Evolutionary conservation across 2,888 invertebrate genomes (phyloP), one percentile per base, ranked within the genome.

Genomic region (Orthosia cruda): DNA sequence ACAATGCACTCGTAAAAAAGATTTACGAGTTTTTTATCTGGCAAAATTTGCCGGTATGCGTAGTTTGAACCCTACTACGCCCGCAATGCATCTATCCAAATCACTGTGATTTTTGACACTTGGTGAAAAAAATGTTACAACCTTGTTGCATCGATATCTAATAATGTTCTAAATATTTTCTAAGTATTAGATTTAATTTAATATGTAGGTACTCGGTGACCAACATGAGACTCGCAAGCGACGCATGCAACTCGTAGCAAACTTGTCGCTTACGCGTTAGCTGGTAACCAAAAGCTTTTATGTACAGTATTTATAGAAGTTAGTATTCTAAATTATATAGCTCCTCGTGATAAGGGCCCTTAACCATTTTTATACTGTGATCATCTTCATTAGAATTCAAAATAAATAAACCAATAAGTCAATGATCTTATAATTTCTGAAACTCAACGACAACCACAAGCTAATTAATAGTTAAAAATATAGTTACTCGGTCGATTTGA

Each of bases 401-500:
- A 23, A n/a, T 55, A 49, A 57, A 52, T 63, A 59, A 64, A 61
- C n/a, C 3, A 69, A 59, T 62, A 65, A 23, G 54, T 61, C 3
- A 66, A 52, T 26, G 16, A 58, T 66, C 15, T 62, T 70, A 71
- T 64, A 49, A 71, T 74, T 77, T 74, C 40, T 74, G 65, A 70
- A 87, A 81, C 64, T 73, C 40, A 64, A 81, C 23, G 52, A 74
- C 68, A 80, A 76, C 72, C 78, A 79, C 81, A 76, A 78, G 62
- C 67, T 88, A 80, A 77, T 86, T 83, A 86, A 86, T 82, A 88
- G 87, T 87, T 86, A 85, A 87, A 82, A 85, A 81, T 65, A 85
- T 86, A 83, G 87, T 89, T 87, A 88, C 77, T 85, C 85, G 83
- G 80, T 85, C 88, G 86, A 91, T 90, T 90, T 89, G 87, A 90